Evolutionary conservation across 2,888 invertebrate species (phyloP), one percentile per base, ranked within the genome.

Genomic region (Venustoraphidia nigricollis): DNA sequence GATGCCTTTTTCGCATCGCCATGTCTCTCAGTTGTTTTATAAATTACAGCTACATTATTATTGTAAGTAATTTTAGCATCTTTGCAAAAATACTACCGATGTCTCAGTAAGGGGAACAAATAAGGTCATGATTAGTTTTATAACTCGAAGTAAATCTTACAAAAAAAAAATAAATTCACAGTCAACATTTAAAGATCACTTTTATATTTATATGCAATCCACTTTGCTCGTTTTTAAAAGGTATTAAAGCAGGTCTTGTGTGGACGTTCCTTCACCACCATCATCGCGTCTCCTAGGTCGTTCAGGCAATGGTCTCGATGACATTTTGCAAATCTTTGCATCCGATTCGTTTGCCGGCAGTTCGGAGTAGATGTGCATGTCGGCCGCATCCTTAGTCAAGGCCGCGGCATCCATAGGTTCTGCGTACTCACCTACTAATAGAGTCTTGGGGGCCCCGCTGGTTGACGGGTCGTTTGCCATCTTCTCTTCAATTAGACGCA

Each of bases 251-350:
- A 27, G 27, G 27, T 27, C 42, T 36, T 51, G 46, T n/a, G 50
- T 49, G 6, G 51, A 50, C 36, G 52, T 48, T 3, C 50, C 50
- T 38, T 51, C 52, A 6, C 47, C 53, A 11, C 45, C 44, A 40
- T 50, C 38, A 46, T 37, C 41, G 39, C 42, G 10, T 38, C 57
- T 59, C 51, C 56, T 64, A 13, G 82, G 81, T 60, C 79, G 80
- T 52, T 76, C 75, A 1, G 82, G 82, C 37, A 83, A 65, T n/a
- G 82, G 82, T 53, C 82, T 69, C 57, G 80, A 77, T 34, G 77
- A 70, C 79, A 81, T 81, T 57, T 72, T 77, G 34, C 45, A 43
- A 37, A 34, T 46, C 44, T 62, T 52, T 9, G 60, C 63, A 1
- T 64, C 64, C 43, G 44, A 45, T 44, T 41, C 48, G 49, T 49